Conservation (phyloP, 2,888 invertebrate species). For the Caenorhabditis drosophilae region DNA sequence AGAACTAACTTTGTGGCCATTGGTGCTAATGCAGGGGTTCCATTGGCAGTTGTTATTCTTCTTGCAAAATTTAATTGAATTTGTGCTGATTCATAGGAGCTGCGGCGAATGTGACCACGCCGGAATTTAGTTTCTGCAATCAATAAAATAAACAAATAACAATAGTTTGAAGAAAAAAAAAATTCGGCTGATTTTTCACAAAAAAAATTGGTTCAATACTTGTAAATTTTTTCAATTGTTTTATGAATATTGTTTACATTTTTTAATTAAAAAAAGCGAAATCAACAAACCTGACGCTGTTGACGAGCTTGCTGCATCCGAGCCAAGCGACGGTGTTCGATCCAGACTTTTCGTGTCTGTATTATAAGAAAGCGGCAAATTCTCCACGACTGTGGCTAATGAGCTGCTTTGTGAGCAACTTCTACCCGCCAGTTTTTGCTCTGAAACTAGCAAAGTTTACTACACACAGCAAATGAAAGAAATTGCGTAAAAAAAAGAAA, state of each 20-base stretch:
- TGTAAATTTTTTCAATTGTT: not conserved
- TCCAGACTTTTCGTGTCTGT: constrained; percentile 50
- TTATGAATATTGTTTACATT: not conserved
- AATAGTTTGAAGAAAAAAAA: not conserved
- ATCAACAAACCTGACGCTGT: no score
- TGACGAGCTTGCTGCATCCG: constrained; percentile 10
- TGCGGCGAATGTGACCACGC: constrained; percentile 54
- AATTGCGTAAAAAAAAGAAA: no score
- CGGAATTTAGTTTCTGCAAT: constrained; percentile 24
- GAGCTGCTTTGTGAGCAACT: constrained; percentile 46
- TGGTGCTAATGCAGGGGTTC: constrained; percentile 36
- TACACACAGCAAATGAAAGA: not conserved
- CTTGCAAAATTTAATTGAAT: constrained; percentile 51
- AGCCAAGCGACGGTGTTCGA: constrained; percentile 39
- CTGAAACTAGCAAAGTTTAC: no score
- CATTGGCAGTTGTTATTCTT: constrained; percentile 35
- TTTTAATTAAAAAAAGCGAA: constrained; percentile 12
- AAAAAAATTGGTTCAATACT: not conserved
- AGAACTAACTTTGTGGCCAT: constrained; percentile 37
- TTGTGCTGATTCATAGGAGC: constrained; percentile 58
- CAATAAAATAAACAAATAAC: not conserved
- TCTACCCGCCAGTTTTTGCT: constrained; percentile 42
- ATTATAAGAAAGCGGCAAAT: constrained; percentile 56
- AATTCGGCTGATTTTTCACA: not conserved
- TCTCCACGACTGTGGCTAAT: constrained; percentile 55